Base-by-base conservation (phyloP, 2,797 vertebrate genomes). In the Naso thynnoides region DNA sequence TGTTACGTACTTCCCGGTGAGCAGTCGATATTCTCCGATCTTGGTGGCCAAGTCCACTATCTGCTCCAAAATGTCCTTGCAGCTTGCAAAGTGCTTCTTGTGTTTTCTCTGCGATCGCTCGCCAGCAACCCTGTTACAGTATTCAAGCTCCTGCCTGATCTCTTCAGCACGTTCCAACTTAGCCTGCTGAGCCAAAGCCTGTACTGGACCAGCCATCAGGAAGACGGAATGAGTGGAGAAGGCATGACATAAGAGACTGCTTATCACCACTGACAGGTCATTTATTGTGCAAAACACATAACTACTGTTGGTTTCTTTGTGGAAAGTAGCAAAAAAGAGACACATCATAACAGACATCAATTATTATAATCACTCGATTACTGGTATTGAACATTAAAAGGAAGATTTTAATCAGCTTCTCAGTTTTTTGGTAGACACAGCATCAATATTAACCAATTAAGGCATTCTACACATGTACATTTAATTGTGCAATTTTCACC, bases 1-100 rank as follows among this genome's bases (percentile, higher is more conserved):
- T 77, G 44, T 81, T 61, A 95, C 95, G 73, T 94, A 99, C 98
- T 96, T 97, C 61, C 91, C 94, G 24, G 94, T 97, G 80, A 96
- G 70, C 16, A 94, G 83, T 39, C 92, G 93, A 87, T 97, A 98
- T 78, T 99, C 96, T 89, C 91, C 96, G n/a, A 91, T 81, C 89
- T 96, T 97, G 50, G 95, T 96, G 15, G 94, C 94, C 70, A 99
- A 88, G 88, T 99, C 97, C 79, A 97, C 83, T 1, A 99, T 95
- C 71, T 99, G 96, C 60, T 91, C 79, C 75, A 97, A 56, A 77
- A 98, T 88, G 75, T 92, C 95, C 83, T 83, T 89, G 84, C 97
- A 98, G 53, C 82, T 47, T n/a, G 75, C 74, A 68, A 93, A 95
- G 92, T 97, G 96, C 61, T 97, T 97, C 86, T 86, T 79, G 79